Base-by-base conservation (phyloP, 2,797 vertebrate species). In the Tokudaia muenninki region DNA sequence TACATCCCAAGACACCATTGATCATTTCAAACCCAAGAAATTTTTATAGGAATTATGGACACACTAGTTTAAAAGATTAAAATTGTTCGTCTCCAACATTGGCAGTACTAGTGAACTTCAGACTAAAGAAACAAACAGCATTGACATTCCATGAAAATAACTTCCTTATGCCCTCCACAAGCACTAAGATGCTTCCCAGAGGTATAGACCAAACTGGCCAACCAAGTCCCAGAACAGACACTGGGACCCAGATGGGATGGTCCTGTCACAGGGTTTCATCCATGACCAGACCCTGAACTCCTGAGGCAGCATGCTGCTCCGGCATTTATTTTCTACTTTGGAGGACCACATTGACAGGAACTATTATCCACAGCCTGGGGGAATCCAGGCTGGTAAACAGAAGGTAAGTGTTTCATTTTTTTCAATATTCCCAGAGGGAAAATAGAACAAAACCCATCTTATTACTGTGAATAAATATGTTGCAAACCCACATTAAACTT, bases 221-320 rank as follows among this genome's bases (percentile, higher is more conserved):
- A 44, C 50, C 47, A 12, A 21, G 63, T 47, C 22, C 37, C 22
- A 26, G 24, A 55, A 47, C 82, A 84, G 41, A 47, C 16, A 3
- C 3, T 6, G 26, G 34, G 37, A 14, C 2, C 12, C 1, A 12
- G 21, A 65, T 37, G 16, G 52, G 4, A 21, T 6, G 2, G 0
- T 47, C 5, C 41, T 37, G 17, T 59, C 50, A 26, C 6, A 37
- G 3, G 50, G 67, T 26, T 47, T 55, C 59, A 21, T 79, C 34
- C 41, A 26, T 24, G 1, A 3, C 19, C 89, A 70, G 34, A 44
- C 63, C 34, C 34, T 80, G 34, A 91, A 26, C 16, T 34, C 52
- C 34, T 41, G 17, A 79, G 57, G 63, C 63, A 87, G 44, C 50
- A 55, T 65, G 50, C 80, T 67, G 34, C 14, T 37, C 80, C 19